These are phyloP conservation scores for Zosterops borbonicus DNA, from an alignment of 2,113 vertebrate species.

Conservation along the genomic window DNA sequence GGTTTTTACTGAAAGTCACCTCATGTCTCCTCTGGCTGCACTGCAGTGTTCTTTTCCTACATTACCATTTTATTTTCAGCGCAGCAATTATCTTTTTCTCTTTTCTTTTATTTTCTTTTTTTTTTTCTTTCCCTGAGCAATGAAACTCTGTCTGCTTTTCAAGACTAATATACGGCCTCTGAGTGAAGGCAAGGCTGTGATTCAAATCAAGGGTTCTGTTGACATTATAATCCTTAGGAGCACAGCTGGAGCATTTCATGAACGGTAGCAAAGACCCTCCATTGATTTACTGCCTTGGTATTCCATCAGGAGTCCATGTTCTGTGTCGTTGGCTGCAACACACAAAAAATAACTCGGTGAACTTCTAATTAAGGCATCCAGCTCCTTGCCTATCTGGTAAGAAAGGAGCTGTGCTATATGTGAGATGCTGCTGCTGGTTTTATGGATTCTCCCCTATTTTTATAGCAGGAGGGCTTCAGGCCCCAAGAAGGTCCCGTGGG, in stretches of 20 bases:
- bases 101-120: neutral
- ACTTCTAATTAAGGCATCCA: constrained; percentile 60
- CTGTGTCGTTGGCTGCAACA: constrained; percentile 33
- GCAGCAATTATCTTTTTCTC: neutral
- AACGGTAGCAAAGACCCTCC: constrained; percentile 47
- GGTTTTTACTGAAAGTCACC: neutral
- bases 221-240: constrained; percentile 68
- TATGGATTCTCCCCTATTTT: constrained; percentile 62
- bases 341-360: constrained; percentile 24
- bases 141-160: constrained; percentile 56
- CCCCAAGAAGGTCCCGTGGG: neutral
- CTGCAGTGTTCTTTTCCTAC: neutral
- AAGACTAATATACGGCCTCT: constrained; percentile 36
- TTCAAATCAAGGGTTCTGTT: constrained; percentile 71
- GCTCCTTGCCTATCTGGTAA: constrained; percentile 1
- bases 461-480: constrained; percentile 6
- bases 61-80: constrained; percentile 65
- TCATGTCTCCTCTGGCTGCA: neutral
- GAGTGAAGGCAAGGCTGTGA: constrained; percentile 70
- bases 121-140: neutral
- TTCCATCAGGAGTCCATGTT: constrained; percentile 60
- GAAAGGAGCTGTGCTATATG: constrained; percentile 35
- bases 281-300: constrained; percentile 70
- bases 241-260: constrained; percentile 70
- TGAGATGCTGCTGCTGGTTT: constrained; percentile 20